A percentile compares a stretch with the other conserved stretches of the same genome.
phyloP scores from a whole-genome alignment of 2,888 invertebrate species.

The Rapana venosa region DNA sequence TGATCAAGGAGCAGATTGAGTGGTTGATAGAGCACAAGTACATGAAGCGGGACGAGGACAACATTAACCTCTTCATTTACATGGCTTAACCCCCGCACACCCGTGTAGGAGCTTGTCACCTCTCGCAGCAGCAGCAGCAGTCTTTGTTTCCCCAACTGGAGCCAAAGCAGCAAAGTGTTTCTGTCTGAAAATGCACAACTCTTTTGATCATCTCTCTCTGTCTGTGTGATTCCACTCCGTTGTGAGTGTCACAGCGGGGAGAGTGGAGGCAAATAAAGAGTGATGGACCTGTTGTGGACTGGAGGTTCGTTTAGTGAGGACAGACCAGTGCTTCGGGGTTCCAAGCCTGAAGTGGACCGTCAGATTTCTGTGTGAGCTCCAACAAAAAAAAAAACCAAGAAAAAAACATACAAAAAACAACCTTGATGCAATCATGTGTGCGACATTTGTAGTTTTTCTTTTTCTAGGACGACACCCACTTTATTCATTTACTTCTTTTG shows the following conservation, averaged over 20 bases:
- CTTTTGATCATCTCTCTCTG: neutral
- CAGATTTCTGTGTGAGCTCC: neutral
- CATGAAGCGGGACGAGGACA: conserved; percentile 96
- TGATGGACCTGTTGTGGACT: neutral
- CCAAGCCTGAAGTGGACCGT: neutral
- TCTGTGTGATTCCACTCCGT: neutral
- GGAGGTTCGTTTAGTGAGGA: neutral
- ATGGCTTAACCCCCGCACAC: conserved; percentile 84
- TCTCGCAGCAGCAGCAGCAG: conserved; percentile 25
- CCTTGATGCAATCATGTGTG: conserved; percentile 27
- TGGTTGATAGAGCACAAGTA: conserved; percentile 99
- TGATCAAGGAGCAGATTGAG: conserved; percentile 99
- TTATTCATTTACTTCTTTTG: neutral
- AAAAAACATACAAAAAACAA: neutral
- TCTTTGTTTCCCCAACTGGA: conserved; percentile 2
- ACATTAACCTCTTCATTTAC: conserved; percentile 98
- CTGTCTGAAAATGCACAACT: too few relatives aligned
- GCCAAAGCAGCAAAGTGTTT: neutral
- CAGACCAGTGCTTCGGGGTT: neutral
- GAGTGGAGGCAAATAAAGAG: neutral
- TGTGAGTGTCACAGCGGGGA: neutral
- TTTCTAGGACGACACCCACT: neutral
- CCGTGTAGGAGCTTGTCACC: neutral
- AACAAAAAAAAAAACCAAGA: neutral
- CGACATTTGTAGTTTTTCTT: neutral